A percentile compares a stretch with the other conserved stretches of the same genome.
Evolutionary conservation across 2,113 vertebrate genomes (phyloP).

Genomic region (Prionailurus viverrinus): DNA sequence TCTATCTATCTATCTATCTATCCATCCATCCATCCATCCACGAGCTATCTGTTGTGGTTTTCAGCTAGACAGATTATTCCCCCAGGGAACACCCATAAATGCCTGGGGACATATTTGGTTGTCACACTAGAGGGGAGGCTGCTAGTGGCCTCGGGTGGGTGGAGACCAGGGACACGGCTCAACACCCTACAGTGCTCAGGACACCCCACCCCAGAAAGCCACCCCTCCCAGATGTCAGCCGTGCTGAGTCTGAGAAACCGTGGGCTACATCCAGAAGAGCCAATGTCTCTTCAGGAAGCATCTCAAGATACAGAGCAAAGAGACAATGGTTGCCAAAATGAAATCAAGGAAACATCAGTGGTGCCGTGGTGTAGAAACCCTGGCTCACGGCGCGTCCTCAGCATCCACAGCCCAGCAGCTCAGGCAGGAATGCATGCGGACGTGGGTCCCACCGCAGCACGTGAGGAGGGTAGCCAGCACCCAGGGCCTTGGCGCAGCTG

Average conservation of each 20-base stretch:
- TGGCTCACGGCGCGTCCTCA: fast-evolving
- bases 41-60: not conserved
- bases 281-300: fast-evolving
- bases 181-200: not conserved
- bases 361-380: fast-evolving
- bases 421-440: not conserved
- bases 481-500: fast-evolving
- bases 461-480: fast-evolving
- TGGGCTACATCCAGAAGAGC: not conserved
- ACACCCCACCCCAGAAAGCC: fast-evolving
- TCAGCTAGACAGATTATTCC: not conserved
- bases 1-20: no score
- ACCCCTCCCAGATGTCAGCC: not conserved
- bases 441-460: fast-evolving
- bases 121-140: no score
- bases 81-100: no score
- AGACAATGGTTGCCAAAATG: not conserved
- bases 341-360: not conserved
- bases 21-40: not conserved
- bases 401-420: not conserved
- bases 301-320: not conserved
- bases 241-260: not conserved
- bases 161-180: no score
- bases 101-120: not conserved
- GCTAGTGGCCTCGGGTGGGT: not conserved